A percentile compares a stretch with the other conserved stretches of the same genome.
phyloP scores from a whole-genome alignment of 2,888 invertebrate genomes.

The Disparrhopalites patrizii region DNA sequence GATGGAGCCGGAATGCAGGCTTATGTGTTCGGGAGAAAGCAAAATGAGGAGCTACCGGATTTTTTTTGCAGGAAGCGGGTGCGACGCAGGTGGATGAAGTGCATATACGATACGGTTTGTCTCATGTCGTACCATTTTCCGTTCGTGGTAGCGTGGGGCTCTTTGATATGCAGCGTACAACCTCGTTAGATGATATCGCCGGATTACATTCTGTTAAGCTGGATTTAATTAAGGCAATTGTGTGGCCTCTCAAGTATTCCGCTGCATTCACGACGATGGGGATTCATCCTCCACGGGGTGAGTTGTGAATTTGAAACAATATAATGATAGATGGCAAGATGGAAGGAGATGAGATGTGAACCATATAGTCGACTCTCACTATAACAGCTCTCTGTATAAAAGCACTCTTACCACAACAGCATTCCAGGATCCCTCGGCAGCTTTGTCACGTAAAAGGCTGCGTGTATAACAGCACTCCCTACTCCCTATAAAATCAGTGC shows the following conservation, averaged over 20 bases:
- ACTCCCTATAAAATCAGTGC: no score
- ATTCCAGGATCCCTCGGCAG: no score
- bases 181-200: constrained; percentile 56
- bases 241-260: constrained; percentile 59
- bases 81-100: constrained; percentile 26
- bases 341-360: no score
- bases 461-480: no score
- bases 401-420: no score
- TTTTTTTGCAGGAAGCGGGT: constrained; percentile 36
- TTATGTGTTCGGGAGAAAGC: not conserved
- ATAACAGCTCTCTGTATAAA: no score
- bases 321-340: no score
- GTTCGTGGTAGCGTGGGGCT: constrained; percentile 55
- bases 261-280: constrained; percentile 58
- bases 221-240: constrained; percentile 56
- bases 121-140: constrained; percentile 53
- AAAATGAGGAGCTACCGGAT: no score
- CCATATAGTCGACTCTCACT: no score
- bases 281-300: constrained; percentile 57
- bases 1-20: not conserved
- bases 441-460: no score
- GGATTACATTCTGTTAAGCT: constrained; percentile 58
- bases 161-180: constrained; percentile 51
- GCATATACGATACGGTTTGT: constrained; percentile 49
- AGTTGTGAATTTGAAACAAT: no score